Percentiles rank a stretch among this genome's conserved stretches.
These are phyloP conservation scores for Pyxicephalus adspersus DNA, from an alignment of 2,113 vertebrate genomes.

Conservation along the genomic window DNA sequence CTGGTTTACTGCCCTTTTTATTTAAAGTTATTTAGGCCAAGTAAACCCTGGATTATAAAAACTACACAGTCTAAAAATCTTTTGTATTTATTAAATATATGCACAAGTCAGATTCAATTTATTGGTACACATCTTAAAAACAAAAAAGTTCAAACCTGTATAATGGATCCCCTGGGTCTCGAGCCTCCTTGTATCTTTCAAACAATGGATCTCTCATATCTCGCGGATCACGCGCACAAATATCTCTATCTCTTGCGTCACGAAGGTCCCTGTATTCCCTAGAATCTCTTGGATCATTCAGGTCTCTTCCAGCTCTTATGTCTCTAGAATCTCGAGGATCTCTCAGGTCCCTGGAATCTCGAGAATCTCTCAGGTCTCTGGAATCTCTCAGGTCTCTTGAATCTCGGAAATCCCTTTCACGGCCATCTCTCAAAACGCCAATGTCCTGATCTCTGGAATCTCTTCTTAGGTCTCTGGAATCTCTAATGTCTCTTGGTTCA, in stretches of 20 bases:
- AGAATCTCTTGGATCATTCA: too few species aligned
- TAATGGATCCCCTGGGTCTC: constrained; percentile 68
- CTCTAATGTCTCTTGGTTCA: constrained; percentile 34
- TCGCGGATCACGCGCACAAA: constrained; percentile 68
- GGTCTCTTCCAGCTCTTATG: too few species aligned
- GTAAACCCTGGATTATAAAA: too few species aligned
- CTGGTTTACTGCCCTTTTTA: too few species aligned
- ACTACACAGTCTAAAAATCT: neutral
- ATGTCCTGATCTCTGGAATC: constrained; percentile 68
- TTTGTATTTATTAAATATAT: neutral
- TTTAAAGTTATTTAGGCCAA: too few species aligned
- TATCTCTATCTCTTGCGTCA: too few species aligned
- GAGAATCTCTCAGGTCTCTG: constrained; percentile 44
- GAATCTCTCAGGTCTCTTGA: constrained; percentile 45
- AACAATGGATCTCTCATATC: constrained; percentile 65
- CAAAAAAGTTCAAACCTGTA: constrained; percentile 67
- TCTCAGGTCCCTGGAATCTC: constrained; percentile 64
- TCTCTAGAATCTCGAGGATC: too few species aligned
- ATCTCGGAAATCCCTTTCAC: constrained; percentile 46
- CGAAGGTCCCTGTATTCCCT: constrained; percentile 67
- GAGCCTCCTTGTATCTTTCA: constrained; percentile 67
- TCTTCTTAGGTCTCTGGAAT: constrained; percentile 58
- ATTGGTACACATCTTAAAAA: neutral
- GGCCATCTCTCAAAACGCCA: constrained; percentile 70
- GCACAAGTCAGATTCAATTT: neutral